Evolutionary conservation across 64 coral and sea anemone genomes (phyloP).

Genomic region (Porites lutea): DNA sequence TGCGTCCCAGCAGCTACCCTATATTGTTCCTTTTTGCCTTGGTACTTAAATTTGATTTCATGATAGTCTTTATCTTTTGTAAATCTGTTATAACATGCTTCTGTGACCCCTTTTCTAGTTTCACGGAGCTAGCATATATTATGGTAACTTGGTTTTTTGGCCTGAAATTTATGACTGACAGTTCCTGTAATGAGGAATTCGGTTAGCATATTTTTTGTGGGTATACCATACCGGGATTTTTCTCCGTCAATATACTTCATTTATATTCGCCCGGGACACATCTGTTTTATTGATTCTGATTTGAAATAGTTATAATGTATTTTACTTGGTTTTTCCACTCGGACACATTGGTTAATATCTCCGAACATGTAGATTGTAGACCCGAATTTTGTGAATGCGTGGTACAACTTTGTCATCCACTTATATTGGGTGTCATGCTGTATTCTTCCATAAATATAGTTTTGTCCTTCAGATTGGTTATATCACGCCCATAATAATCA

Average conservation of each 20-base stretch:
- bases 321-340: no score
- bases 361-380: no score
- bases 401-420: no score
- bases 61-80: not conserved
- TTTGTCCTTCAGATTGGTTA: no score
- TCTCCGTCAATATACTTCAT: not conserved
- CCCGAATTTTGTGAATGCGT: no score
- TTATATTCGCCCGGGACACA: not conserved
- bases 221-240: not conserved
- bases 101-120: not conserved
- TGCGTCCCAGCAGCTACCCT: not conserved
- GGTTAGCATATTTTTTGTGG: not conserved
- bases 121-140: constrained; percentile 2
- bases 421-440: no score
- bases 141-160: not conserved
- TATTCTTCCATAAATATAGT: no score
- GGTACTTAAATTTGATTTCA: not conserved
- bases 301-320: no score
- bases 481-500: no score
- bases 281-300: not conserved
- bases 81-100: not conserved
- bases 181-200: not conserved
- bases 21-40: not conserved
- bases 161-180: not conserved
- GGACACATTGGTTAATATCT: no score